Base-by-base conservation (phyloP, 92 coral and sea anemone species). In the Bergia sp. region DNA sequence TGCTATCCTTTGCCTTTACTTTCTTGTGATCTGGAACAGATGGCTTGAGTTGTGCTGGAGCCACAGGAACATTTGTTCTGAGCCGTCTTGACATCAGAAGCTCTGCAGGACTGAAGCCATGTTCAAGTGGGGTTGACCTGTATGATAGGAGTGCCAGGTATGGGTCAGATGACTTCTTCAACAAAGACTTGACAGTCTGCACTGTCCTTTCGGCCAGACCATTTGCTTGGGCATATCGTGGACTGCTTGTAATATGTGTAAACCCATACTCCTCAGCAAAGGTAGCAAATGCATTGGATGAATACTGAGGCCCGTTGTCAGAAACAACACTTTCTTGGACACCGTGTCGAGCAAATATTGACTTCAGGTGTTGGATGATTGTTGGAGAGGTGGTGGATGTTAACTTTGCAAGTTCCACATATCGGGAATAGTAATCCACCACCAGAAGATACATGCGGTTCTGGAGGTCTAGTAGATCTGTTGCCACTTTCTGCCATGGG, bases 101-200 rank as follows among this genome's bases (percentile, higher is more conserved):
- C 86, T 89, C 87, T 43, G 91, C 87, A 41, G 90, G 90, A 38
- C 75, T 49, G 49, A 37, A 77, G 75, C 90, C 90, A 67, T 66
- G 90, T 76, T 88, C 91, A 50, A 88, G 50, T 80, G 91, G 86
- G 64, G 91, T 88, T 43, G 87, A 79, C 73, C 91, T 88, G 78
- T 88, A 88, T 37, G 88, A 73, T 76, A 89, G 77, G 42, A 89
- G 88, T 45, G 81, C 91, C 58, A 89, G 81, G 74, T 89, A 81
- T 42, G 91, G 88, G 72, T 89, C 91, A 73, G 80, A 40, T 21
- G 87, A 89, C 88, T 89, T 89, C 86, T 73, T 81, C 79, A 89
- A 57, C 66, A 89, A 40, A 65, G 85, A 66, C 79, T 86, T 86
- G 64, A 81, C 86, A 44, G 91, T 89, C 50, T 89, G 53, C 57